A percentile compares a stretch with the other conserved stretches of the same genome.
These are phyloP conservation scores for Eulemur coronatus DNA, from an alignment of 2,797 vertebrate species.

Conservation along the genomic window DNA sequence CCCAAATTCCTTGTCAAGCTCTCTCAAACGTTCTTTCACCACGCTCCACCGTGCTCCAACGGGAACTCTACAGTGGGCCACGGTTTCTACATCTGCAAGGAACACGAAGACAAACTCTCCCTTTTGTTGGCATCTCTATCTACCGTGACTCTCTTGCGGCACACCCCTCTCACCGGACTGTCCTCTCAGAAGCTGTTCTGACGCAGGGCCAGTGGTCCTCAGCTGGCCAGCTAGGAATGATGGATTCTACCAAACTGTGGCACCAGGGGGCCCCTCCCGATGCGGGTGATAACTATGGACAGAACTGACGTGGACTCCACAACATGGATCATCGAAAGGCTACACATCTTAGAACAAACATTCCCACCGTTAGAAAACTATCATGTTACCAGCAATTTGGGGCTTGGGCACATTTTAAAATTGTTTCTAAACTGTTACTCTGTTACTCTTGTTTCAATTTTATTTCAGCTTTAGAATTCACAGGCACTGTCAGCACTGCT, in stretches of 20 bases:
- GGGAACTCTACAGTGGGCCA: not conserved
- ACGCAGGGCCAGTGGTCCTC: not conserved
- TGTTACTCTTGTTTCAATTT: not conserved
- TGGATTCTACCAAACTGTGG: not conserved
- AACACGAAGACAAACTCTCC: not conserved
- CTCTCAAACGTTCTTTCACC: not conserved
- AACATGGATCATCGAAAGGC: not conserved
- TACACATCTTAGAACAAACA: not conserved
- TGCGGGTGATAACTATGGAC: not conserved
- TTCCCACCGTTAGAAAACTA: not conserved
- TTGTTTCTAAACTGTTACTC: not conserved
- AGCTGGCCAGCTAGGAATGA: not conserved
- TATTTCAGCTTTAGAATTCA: not conserved
- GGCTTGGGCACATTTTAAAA: not conserved
- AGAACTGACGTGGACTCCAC: not conserved
- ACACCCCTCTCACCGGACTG: not conserved
- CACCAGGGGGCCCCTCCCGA: rapidly evolving
- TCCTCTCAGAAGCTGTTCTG: not conserved
- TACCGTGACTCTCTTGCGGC: not conserved
- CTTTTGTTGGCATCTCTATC: not conserved
- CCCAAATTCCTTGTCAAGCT: not conserved
- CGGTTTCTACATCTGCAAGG: not conserved
- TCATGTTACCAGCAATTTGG: not conserved
- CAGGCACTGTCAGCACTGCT: not conserved
- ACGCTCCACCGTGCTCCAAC: not conserved